phyloP scores from a whole-genome alignment of 2,113 vertebrate genomes.

The Hiodon tergisus region DNA sequence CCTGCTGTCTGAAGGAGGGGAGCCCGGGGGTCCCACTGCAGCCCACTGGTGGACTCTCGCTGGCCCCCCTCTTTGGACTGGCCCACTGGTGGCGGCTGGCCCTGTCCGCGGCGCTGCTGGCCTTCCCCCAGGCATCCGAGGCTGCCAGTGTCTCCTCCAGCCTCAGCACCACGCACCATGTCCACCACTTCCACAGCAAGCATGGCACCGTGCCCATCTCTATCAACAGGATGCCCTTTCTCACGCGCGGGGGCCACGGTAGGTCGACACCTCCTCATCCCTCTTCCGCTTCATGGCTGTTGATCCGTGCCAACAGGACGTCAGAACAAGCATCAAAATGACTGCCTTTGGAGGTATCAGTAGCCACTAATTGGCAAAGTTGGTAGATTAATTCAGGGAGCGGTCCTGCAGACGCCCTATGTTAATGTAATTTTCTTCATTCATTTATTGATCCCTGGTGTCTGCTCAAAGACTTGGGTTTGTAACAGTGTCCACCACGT shows the following conservation, averaged over 20 bases:
- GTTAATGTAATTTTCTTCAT: no score
- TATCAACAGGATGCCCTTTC: conserved; percentile 92
- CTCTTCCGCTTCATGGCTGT: not conserved
- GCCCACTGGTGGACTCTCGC: conserved; percentile 40
- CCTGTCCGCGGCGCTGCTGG: conserved; percentile 50
- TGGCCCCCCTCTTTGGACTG: conserved; percentile 44
- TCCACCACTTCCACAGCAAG: conserved; percentile 93
- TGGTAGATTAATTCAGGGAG: no score
- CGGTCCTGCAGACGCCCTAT: no score
- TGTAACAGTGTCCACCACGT: no score
- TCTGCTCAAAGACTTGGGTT: no score
- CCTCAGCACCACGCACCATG: conserved; percentile 90
- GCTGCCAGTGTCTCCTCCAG: conserved; percentile 87
- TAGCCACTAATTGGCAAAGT: no score
- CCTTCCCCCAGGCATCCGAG: conserved; percentile 36
- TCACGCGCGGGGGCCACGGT: conserved; percentile 86
- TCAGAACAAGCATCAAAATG: no score
- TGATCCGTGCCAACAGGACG: no score
- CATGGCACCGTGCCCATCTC: conserved; percentile 86
- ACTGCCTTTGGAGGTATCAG: no score
- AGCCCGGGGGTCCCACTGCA: conserved; percentile 40
- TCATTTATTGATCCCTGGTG: no score
- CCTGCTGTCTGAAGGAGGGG: conserved; percentile 41
- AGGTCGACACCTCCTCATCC: conserved; percentile 49
- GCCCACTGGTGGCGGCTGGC: conserved; percentile 59